Evolutionary conservation across 2,888 invertebrate genomes (phyloP).

Genomic region (Ichneumoninae sp.): DNA sequence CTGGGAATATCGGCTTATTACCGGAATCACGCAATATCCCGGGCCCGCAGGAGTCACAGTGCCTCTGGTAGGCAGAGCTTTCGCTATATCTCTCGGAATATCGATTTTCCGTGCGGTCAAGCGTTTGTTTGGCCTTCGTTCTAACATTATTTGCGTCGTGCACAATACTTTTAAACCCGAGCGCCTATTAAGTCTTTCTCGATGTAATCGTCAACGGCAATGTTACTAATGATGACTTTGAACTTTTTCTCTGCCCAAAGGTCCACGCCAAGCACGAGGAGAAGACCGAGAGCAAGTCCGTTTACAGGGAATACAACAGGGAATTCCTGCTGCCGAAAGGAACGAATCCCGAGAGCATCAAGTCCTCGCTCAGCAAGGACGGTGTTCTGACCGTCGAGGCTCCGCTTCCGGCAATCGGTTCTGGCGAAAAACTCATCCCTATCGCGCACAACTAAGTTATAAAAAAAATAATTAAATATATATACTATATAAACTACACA

Average conservation of each 20-base stretch:
- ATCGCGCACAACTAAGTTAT: slow-evolving; percentile 88
- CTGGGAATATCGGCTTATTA: slow-evolving; percentile 46
- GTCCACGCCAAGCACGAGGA: slow-evolving; percentile 99
- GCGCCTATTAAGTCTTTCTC: background rate
- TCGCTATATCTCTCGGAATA: slow-evolving; percentile 19
- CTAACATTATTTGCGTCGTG: background rate
- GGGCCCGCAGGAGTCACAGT: slow-evolving; percentile 37
- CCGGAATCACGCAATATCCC: slow-evolving; percentile 56
- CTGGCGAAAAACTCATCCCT: slow-evolving; percentile 93
- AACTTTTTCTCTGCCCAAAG: slow-evolving; percentile 85
- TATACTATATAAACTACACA: slow-evolving; percentile 44
- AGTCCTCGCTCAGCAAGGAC: slow-evolving; percentile 97
- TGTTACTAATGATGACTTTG: background rate
- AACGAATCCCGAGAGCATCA: slow-evolving; percentile 97
- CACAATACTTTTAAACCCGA: background rate
- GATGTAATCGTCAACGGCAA: background rate
- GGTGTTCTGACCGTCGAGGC: slow-evolving; percentile 99
- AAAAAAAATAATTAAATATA: slow-evolving; percentile 55
- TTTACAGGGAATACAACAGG: slow-evolving; percentile 99
- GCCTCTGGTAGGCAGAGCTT: slow-evolving; percentile 20
- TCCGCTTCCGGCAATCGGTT: slow-evolving; percentile 94
- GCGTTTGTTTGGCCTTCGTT: slow-evolving; percentile 7
- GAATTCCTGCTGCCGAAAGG: slow-evolving; percentile 98
- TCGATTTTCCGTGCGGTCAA: slow-evolving; percentile 52
- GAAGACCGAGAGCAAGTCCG: slow-evolving; percentile 97